Evolutionary conservation across 1,140 invertebrate species (phyloP), one percentile per base, ranked within the genome.

Genomic region (Drosophila carrolli): DNA sequence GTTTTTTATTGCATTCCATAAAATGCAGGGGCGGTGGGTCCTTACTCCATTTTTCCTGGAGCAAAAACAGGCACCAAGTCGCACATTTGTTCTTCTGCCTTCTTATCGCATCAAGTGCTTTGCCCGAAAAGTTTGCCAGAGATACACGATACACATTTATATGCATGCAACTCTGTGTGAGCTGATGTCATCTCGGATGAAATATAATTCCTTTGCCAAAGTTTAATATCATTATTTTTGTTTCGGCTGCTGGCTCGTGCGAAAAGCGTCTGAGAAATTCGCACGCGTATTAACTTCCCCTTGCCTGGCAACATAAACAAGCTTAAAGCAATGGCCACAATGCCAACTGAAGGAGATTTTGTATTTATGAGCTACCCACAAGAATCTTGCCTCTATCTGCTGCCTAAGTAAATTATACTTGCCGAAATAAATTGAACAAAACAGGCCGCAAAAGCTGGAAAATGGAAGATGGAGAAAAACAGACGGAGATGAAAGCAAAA

Each of bases 1-100:
- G 79, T 86, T 86, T 88, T 86, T 89, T 89, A 86, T 86, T 86
- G 83, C 84, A 86, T 86, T 86, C 71, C 79, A 76, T 72, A 59
- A 79, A 76, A 58, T 82, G 82, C 84, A 86, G 48, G 38, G 35
- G 32, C 43, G 43, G 27, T 48, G 32, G 4, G 3, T 19, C 9
- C 3, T 1, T 14, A 46, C 35, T 47, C 44, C 44, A 47, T 47
- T 47, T 47, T 13, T 29, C 43, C 43, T 32, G 23, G 16, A 47
- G 46, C 16, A 14, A 32, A 37, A 46, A 14, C 29, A 23, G 48
- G 50, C 44, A 47, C 50, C 76, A 47, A 51, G 50, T 41, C 51
- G 23, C 67, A 44, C 57, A 54, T 68, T 67, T 60, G 50, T 68
- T 38, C 14, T 29, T 46, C 5, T 37, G 55, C 19, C 61, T 54